Percentiles rank a stretch among this genome's conserved stretches.
Conservation (phyloP, 2,888 invertebrate genomes). For the Hydrotaea diabolus region DNA sequence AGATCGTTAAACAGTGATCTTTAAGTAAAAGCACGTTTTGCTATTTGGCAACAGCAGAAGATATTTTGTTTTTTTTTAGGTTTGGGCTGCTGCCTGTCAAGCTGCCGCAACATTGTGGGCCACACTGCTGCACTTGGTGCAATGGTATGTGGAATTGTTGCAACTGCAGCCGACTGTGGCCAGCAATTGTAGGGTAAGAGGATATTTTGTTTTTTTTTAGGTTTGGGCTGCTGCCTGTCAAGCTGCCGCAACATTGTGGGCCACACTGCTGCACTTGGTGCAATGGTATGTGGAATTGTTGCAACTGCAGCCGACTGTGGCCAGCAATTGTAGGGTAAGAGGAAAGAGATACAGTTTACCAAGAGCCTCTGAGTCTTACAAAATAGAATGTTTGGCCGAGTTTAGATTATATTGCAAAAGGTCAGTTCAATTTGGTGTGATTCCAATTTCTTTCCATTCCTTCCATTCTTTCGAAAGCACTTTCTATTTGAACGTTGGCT, state of each 20-base stretch:
- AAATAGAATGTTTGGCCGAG: constrained; percentile 37
- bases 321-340: background rate
- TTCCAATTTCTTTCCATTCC: constrained; percentile 17
- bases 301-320: background rate
- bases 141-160: constrained; percentile 30
- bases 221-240: background rate
- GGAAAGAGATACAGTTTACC: constrained; percentile 1
- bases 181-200: background rate
- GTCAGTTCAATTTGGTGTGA: constrained; percentile 51
- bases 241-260: background rate
- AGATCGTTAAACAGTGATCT: constrained; percentile 44
- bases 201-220: too few species aligned
- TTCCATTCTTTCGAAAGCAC: constrained; percentile 64
- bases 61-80: constrained; percentile 5
- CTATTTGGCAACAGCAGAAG: constrained; percentile 6
- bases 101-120: background rate
- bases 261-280: constrained; percentile 7
- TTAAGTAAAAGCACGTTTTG: constrained; percentile 57
- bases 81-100: background rate
- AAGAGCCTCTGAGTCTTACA: too few species aligned
- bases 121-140: constrained; percentile 4
- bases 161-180: background rate
- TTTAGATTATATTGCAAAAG: constrained; percentile 48
- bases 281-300: constrained; percentile 26
- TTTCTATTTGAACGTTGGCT: constrained; percentile 65